Evolutionary conservation across 2,113 vertebrate genomes (phyloP), one percentile per base, ranked within the genome.

Genomic region (Prochilodus magdalenae): DNA sequence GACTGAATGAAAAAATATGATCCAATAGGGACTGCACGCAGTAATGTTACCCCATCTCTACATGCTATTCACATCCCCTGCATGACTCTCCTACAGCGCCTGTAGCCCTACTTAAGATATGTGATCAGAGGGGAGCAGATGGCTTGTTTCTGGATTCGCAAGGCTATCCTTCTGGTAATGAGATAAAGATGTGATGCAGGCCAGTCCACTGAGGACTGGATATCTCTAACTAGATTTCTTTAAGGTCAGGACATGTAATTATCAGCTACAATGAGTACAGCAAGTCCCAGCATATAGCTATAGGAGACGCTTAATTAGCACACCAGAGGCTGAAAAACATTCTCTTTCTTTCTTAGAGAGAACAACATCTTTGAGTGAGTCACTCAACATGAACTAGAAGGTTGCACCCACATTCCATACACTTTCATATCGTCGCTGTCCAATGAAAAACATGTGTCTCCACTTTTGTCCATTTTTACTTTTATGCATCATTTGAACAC

Each of bases 21-120:
- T 63, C 33, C 72, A 36, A 26, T 29, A 33, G 81, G 80, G 80
- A 82, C 85, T 87, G 82, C 75, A 29, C 40, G 4, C 26, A 29
- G 79, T 29, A 53, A 47, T 30, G 36, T 79, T 47, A 29, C 44
- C 3, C 26, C 29, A n/a, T n/a, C 62, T 62, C 40, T 60, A 12
- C 67, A 49, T 26, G 16, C 66, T 70, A 36, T 78, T 30, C 71
- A 75, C 53, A 49, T 22, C 53, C 47, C 30, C 22, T 26, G n/a
- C 51, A 26, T 51, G 60, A 75, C 40, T 60, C 40, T 33, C 55
- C 40, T 27, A 33, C 5, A 26, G 22, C 55, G 77, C n/a, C 74
- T 73, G 67, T 27, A 40, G 79, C 72, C 59, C 71, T 65, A 26
- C 29, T 63, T 26, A 5, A 36, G 70, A 40, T 73, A 63, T 40